Percentiles rank a stretch among this genome's conserved stretches.
These are phyloP conservation scores for Peromyscus aztecus DNA, from an alignment of 2,797 vertebrate genomes.

Conservation along the genomic window DNA sequence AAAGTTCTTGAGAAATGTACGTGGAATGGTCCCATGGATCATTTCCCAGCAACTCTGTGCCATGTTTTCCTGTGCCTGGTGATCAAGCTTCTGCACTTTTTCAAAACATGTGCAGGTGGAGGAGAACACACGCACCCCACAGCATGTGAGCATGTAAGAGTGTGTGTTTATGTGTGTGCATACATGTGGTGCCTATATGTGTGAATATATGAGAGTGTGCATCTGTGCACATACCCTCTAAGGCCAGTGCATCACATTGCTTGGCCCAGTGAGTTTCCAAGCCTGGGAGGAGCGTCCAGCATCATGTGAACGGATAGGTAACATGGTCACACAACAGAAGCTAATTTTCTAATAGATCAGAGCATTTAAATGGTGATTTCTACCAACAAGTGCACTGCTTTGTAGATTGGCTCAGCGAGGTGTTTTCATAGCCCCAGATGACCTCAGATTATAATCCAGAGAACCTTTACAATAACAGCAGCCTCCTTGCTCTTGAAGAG, in stretches of 20 bases:
- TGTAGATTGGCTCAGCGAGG: conserved; percentile 47
- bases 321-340: neutral
- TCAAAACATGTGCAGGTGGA: conserved; percentile 39
- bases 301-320: neutral
- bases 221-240: fast-evolving
- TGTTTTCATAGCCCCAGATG: neutral
- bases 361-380: conserved; percentile 67
- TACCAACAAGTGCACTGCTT: neutral
- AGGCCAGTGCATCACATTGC: no score
- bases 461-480: neutral
- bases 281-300: neutral
- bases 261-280: neutral
- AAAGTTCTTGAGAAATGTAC: conserved; percentile 75
- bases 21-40: neutral
- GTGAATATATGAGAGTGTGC: no score
- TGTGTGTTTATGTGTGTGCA: neutral
- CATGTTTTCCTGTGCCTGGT: neutral
- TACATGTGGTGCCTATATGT: neutral
- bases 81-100: neutral
- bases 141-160: neutral
- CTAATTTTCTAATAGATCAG: conserved; percentile 44
- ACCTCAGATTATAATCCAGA: neutral
- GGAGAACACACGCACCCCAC: conserved; percentile 9
- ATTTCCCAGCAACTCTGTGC: neutral
- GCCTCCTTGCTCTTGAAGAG: neutral